Base-by-base conservation (phyloP, 2,113 vertebrate species). In the Daboia siamensis region DNA sequence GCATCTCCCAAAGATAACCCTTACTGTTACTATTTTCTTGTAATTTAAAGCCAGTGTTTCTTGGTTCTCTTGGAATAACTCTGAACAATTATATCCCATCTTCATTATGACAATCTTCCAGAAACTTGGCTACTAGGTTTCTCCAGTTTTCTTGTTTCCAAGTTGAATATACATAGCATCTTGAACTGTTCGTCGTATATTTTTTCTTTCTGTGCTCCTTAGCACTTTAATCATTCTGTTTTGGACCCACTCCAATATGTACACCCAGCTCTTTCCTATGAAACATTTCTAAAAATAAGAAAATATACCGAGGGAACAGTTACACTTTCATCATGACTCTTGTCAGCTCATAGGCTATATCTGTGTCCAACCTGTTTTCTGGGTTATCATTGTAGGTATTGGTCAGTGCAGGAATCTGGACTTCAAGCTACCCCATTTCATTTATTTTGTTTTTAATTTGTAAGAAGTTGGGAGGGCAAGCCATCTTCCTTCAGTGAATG, bases 391-490 rank as follows among this genome's bases (percentile, higher is more conserved):
- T 80, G 39, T 80, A 3, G 6, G 17, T 44, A 80, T 20, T 74
- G 69, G n/a, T 33, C n/a, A 39, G 13, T 80, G 33, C n/a, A 80
- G 74, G 33, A 80, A 15, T 20, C 33, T 80, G 17, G 74, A 80
- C 2, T 80, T 80, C 74, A 80, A 80, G 33, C 33, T 80, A 39
- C 17, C 74, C 2, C 7, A 80, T 39, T 57, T 59, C 20, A 87
- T 90, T 48, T 64, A 21, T 88, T 69, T n/a, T 23, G 44, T 64
- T 89, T 48, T 93, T 1, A 9, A n/a, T 91, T 90, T 90, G 56
- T 3, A 0, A 91, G 54, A 90, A 0, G 11, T 0, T 48, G 0
- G 15, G 64, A 57, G 69, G 4, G 55, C 69, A 33, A 44, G 57
- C 52, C 54, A 5, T 64, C 89, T 91, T 87, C 17, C 74, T 39